A percentile compares a stretch with the other conserved stretches of the same genome.
Conservation (phyloP, 2,797 vertebrate genomes). For the Gouania willdenowi region DNA sequence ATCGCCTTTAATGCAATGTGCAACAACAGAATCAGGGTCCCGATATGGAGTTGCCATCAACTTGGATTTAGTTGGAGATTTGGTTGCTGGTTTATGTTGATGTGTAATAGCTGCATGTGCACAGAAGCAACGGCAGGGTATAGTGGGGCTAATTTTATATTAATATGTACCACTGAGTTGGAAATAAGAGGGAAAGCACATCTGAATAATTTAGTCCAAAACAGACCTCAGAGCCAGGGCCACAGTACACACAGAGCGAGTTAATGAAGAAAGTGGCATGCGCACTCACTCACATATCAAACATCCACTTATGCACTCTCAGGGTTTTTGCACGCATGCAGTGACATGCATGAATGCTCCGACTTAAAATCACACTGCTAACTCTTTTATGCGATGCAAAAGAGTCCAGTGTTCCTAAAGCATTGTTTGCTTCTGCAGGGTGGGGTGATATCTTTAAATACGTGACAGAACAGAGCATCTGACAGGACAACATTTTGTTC, state of each 20-base stretch:
- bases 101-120: conserved; percentile 24
- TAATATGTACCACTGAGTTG: conserved; percentile 54
- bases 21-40: too few relatives aligned
- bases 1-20: too few relatives aligned
- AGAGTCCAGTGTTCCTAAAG: conserved; percentile 5
- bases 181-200: conserved; percentile 51
- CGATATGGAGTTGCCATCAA: conserved; percentile 12
- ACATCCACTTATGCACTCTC: conserved; percentile 1
- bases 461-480: conserved; percentile 9
- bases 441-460: conserved; percentile 16
- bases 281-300: conserved; percentile 2
- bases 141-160: conserved; percentile 62
- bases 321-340: conserved; percentile 17
- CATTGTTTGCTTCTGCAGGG: conserved; percentile 1
- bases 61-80: conserved; percentile 31
- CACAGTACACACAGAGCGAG: conserved; percentile 23
- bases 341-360: conserved; percentile 25
- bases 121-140: conserved; percentile 35
- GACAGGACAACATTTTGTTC: conserved; percentile 13
- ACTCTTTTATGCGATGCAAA: background rate
- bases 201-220: conserved; percentile 61
- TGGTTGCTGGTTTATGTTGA: conserved; percentile 25
- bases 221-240: conserved; percentile 27
- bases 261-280: conserved; percentile 34
- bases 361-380: conserved; percentile 15